These are phyloP conservation scores for Canis aureus DNA, from an alignment of 2,113 vertebrate species.

Conservation along the genomic window DNA sequence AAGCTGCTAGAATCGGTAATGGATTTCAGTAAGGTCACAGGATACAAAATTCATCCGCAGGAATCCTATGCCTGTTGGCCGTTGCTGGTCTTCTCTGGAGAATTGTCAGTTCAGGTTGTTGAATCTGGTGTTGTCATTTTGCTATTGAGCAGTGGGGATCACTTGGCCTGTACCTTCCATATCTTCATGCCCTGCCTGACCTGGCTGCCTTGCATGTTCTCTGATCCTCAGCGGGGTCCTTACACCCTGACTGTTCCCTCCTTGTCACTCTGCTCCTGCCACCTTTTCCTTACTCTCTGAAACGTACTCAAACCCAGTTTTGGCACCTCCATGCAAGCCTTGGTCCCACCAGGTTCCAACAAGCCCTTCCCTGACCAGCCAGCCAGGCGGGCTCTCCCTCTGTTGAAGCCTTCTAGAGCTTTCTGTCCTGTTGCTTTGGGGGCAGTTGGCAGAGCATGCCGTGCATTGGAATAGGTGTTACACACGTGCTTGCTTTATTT, in stretches of 20 bases:
- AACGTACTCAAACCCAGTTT: neutral
- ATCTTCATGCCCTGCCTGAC: accelerated
- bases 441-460: neutral
- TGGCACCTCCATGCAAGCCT: no score
- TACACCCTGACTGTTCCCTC: accelerated
- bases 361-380: neutral
- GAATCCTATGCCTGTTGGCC: neutral
- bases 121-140: neutral
- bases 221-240: neutral
- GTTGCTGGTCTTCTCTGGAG: neutral
- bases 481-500: neutral
- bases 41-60: neutral
- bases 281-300: neutral
- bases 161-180: neutral
- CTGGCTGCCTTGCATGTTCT: accelerated
- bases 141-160: neutral
- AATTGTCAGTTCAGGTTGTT: neutral
- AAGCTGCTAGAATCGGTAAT: neutral
- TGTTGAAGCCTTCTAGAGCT: neutral
- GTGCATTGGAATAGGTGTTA: no score
- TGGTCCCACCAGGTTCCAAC: neutral
- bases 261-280: neutral
- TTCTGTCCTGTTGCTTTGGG: neutral
- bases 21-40: neutral
- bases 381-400: neutral